phyloP scores from a whole-genome alignment of 2,797 vertebrate genomes.

The Eulemur coronatus region DNA sequence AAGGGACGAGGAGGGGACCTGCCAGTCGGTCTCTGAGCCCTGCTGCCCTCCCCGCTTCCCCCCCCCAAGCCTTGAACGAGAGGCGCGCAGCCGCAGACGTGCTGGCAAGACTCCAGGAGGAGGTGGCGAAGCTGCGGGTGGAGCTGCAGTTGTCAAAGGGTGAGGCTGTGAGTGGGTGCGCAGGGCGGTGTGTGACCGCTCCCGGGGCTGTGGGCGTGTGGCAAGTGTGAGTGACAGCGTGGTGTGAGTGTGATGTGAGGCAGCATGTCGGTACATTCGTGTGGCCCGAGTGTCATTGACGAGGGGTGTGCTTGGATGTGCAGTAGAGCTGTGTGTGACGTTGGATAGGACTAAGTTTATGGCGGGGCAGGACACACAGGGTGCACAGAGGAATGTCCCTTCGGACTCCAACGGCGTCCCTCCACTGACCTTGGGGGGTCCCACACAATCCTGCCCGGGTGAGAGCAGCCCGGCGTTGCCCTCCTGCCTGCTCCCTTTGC shows the following conservation, averaged over 20 bases:
- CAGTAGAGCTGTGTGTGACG: background rate
- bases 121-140: slow-evolving; percentile 55
- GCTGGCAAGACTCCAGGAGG: slow-evolving; percentile 45
- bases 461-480: background rate
- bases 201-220: accelerated
- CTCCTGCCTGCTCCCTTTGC: background rate
- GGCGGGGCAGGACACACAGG: background rate
- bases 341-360: too few species aligned
- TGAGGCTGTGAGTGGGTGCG: background rate
- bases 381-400: background rate
- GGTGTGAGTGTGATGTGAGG: background rate
- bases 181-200: background rate
- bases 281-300: background rate
- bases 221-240: accelerated
- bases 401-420: background rate
- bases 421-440: background rate
- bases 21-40: background rate
- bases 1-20: accelerated
- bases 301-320: accelerated
- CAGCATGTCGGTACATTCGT: background rate
- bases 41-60: too few species aligned
- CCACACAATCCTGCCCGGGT: background rate
- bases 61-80: slow-evolving; percentile 60
- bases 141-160: slow-evolving; percentile 40
- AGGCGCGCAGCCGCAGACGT: background rate